These are phyloP conservation scores for Electrophaes corylata DNA, from an alignment of 2,888 invertebrate species.

Conservation along the genomic window DNA sequence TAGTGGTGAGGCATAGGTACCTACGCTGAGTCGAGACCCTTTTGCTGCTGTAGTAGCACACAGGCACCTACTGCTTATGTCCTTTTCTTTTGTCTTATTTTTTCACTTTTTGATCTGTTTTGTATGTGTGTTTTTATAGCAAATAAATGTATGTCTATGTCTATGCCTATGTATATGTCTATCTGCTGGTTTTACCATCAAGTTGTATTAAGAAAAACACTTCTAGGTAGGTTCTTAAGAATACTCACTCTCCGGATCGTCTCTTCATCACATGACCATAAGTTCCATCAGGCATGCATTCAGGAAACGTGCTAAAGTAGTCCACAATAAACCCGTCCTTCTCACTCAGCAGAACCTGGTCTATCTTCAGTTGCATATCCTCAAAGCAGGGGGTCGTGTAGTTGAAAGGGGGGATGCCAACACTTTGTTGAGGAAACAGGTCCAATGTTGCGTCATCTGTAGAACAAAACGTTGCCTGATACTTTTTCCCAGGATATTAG, in stretches of 20 bases:
- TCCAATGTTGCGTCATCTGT: slow-evolving; percentile 64
- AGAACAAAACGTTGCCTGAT: slow-evolving; percentile 19
- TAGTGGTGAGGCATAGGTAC: too few relatives aligned
- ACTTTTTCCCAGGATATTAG: not conserved
- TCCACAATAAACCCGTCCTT: slow-evolving; percentile 65
- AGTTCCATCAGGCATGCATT: slow-evolving; percentile 71
- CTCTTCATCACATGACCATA: slow-evolving; percentile 54
- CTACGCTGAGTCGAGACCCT: too few relatives aligned
- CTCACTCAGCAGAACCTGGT: slow-evolving; percentile 54
- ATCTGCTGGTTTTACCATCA: not conserved
- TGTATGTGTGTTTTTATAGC: too few relatives aligned
- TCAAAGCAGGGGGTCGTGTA: slow-evolving; percentile 68
- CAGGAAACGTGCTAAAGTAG: slow-evolving; percentile 51
- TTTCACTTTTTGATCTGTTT: too few relatives aligned
- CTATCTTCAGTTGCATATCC: slow-evolving; percentile 46
- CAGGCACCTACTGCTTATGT: too few relatives aligned
- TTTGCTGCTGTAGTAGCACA: too few relatives aligned
- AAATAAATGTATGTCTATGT: too few relatives aligned
- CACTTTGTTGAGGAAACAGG: slow-evolving; percentile 55
- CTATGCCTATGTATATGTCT: too few relatives aligned
- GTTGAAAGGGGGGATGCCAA: slow-evolving; percentile 59
- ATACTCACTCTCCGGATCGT: slow-evolving; percentile 61
- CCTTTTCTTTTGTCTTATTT: too few relatives aligned
- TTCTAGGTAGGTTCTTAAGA: too few relatives aligned
- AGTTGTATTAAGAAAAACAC: too few relatives aligned